Base-by-base conservation (phyloP, 2,113 vertebrate species). In the Scalopus aquaticus region DNA sequence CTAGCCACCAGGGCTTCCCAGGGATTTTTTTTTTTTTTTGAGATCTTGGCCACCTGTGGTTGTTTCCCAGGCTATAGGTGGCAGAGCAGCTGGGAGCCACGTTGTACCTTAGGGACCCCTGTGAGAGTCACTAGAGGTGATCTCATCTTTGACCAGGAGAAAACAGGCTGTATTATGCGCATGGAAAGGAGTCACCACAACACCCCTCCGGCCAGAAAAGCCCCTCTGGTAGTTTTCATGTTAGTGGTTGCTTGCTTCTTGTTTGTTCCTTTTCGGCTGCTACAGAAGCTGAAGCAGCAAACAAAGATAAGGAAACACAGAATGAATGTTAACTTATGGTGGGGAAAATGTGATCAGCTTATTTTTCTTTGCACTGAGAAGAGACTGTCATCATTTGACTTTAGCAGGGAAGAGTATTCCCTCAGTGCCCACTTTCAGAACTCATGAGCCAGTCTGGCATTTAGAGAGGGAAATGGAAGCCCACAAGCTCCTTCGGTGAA, bases 201-300 rank as follows among this genome's bases (percentile, higher is more conserved):
- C 58, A 6, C 0, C 1, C 13, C 7, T n/a, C n/a, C n/a, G 6
- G 0, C 0, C 13, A 22, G 64, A 7, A 5, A n/a, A 51, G 56
- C 35, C 16, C 8, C 39, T 32, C 19, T 17, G 58, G 56, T 7
- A 17, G 62, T 6, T 60, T 85, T 72, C n/a, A 83, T 35, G 15
- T 42, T 64, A 49, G 32, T 35, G 22, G 72, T n/a, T 76, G 22
- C 51, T 84, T 24, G 54, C 37, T 80, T 82, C 35, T 58, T 24
- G 24, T 51, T 46, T 58, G 39, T 26, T 69, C 58, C 30, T n/a
- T 19, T 12, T 0, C 2, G 65, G 44, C 51, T 39, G 17, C 58
- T 77, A 39, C 0, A 16, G 28, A 90, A 84, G 86, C 20, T 24
- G 60, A 80, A 28, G 32, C 35, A 86, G 62, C n/a, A 89, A 60